phyloP scores from a whole-genome alignment of 1,140 invertebrate species.

The Pentalonia nigronervosa region DNA sequence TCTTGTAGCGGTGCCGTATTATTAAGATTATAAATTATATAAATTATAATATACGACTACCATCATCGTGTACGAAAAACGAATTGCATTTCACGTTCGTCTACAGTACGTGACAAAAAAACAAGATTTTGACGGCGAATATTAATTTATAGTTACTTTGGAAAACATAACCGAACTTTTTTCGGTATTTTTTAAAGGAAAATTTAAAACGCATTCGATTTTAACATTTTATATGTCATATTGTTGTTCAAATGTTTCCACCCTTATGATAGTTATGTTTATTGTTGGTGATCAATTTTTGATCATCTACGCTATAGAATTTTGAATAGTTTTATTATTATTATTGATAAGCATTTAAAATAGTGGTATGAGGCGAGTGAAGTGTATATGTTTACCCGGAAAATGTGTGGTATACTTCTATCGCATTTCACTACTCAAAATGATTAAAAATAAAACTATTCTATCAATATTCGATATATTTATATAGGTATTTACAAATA shows the following conservation, averaged over 20 bases:
- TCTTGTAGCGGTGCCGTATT: background rate
- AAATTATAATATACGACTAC: background rate
- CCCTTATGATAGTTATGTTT: background rate
- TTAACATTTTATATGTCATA: background rate
- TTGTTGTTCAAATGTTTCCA: background rate
- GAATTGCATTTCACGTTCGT: background rate
- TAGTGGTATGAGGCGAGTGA: too few relatives aligned
- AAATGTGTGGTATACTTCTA: too few relatives aligned
- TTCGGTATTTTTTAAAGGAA: background rate
- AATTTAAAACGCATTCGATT: background rate
- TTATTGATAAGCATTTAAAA: too few relatives aligned
- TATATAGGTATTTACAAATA: too few relatives aligned
- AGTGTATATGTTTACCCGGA: too few relatives aligned
- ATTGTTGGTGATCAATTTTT: background rate
- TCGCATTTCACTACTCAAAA: too few relatives aligned
- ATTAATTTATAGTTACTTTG: background rate
- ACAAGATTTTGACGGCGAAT: background rate
- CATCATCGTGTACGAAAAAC: background rate
- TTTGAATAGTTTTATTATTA: background rate
- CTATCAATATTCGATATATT: too few relatives aligned
- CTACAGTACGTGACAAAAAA: background rate
- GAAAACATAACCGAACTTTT: too few relatives aligned
- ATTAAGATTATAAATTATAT: background rate
- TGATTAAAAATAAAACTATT: too few relatives aligned
- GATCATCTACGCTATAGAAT: background rate